Base-by-base conservation (phyloP, 2,888 invertebrate genomes). In the Pseudoips prasinana region DNA sequence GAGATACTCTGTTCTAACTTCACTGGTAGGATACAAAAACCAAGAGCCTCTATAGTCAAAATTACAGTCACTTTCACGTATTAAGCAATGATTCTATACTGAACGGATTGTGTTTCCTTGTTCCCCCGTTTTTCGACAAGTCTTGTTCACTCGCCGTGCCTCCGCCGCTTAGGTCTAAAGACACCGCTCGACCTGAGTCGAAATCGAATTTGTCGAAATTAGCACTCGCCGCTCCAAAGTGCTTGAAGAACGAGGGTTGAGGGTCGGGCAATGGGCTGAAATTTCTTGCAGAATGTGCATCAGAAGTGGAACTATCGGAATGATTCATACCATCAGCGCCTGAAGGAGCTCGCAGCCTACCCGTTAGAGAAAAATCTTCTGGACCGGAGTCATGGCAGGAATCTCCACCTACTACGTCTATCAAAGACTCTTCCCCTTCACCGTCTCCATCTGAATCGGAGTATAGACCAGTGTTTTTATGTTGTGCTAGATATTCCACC, bases 1-100 rank as follows among this genome's bases (percentile, higher is more conserved):
- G 30, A 14, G 14, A 3, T 5, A 5, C 14, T 33, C 29, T 25
- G 23, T 35, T 36, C 33, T 8, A 49, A 49, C 51, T 58, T 69
- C 73, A 74, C 71, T 69, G 58, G 39, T 36, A 32, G 40, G 22
- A 28, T 58, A 63, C 57, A 32, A 52, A 55, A 52, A 35, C 57
- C 39, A 51, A 65, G 71, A 82, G 81, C 84, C 80, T 85, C 81
- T 74, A 60, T 61, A 54, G 65, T 66, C 65, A 64, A 37, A 39
- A 48, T 20, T 54, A 55, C 59, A 78, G 75, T 79, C 70, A 79
- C 65, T 86, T 90, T 91, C 91, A 91, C 88, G 92, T 93, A 67
- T 94, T 94, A 66, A 96, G 90, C 58, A 96, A 85, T 39, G 95
- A 95, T 74, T 96, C 96, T 92, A 96, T 96, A 88, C 96, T 96